Conservation (phyloP, 2,888 invertebrate species). For the Torymus aiolomorphi region DNA sequence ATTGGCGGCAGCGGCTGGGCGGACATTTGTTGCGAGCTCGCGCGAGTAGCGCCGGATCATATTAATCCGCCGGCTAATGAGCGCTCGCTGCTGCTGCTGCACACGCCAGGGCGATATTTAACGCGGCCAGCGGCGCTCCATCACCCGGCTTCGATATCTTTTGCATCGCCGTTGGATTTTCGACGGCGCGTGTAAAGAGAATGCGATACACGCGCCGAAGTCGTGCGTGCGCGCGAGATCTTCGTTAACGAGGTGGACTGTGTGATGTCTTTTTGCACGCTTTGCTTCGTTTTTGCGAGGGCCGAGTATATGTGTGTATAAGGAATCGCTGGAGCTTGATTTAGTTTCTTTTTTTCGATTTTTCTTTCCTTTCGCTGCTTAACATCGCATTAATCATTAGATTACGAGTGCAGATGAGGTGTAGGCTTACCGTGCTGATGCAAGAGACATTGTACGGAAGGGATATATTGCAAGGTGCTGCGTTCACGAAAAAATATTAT, state of each 20-base stretch:
- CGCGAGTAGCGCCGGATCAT: conserved; percentile 67
- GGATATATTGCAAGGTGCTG: neutral
- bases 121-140: conserved; percentile 67
- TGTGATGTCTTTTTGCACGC: neutral
- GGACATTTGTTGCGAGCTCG: conserved; percentile 63
- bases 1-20: neutral
- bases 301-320: too few species aligned
- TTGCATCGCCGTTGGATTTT: conserved; percentile 2
- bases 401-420: conserved; percentile 66
- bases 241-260: conserved; percentile 11
- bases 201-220: neutral
- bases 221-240: neutral
- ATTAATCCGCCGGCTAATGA: conserved; percentile 74
- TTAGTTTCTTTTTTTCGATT: neutral
- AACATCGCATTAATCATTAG: conserved; percentile 66
- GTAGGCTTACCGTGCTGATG: neutral
- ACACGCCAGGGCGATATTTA: conserved; percentile 67
- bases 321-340: too few species aligned
- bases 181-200: neutral
- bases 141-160: conserved; percentile 68
- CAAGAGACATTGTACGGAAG: conserved; percentile 1
- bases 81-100: conserved; percentile 50
- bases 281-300: neutral
- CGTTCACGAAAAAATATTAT: neutral
- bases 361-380: neutral